Base-by-base conservation (phyloP, 2,113 vertebrate species). In the Oophaga pumilio region DNA sequence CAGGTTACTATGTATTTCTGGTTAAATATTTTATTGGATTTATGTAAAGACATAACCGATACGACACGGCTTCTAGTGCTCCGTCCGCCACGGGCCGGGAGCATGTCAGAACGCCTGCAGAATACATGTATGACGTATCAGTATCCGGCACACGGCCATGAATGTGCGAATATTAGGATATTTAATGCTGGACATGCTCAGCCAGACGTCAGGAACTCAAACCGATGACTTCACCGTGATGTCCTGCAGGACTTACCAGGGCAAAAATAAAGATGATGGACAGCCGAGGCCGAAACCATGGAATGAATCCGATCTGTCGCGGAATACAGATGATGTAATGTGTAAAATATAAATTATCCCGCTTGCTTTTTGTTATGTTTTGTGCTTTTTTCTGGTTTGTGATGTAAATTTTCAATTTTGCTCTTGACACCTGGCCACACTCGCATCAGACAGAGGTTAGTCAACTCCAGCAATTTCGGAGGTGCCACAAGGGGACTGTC, bases 1-100 rank as follows among this genome's bases (percentile, higher is more conserved):
- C 68, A 83, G 81, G 62, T 83, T 68, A 18, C 62, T 69, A 69
- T 83, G 81, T 69, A 83, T 53, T 83, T 24, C 49, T 53, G 71
- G 81, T 11, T 69, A 26, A 83, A 53, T 83, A 83, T 69, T 83
- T 68, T 83, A 82, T 68, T 43, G 80, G 33, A 82, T 64, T 68
- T 52, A 49, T 82, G 80, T 82, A 68, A 79, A 24, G 43, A 66
- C 52, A 6, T 66, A 50, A 43, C 8, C 22, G 28, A 12, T 81
- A 82, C n/a, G 62, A 83, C 81, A 83, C 26, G 81, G 81, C 64
- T 83, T 83, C 52, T 73, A 18, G 50, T 69, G 22, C 50, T 64
- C 81, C 49, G 20, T 43, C 43, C n/a, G 49, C 33, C 68, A 83
- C 53, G 22, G 26, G 26, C 50, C 9, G 11, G 9, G 81, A 52